A percentile compares a stretch with the other conserved stretches of the same genome.
These are phyloP conservation scores for Gobius niger DNA, from an alignment of 2,113 vertebrate genomes.

Conservation along the genomic window DNA sequence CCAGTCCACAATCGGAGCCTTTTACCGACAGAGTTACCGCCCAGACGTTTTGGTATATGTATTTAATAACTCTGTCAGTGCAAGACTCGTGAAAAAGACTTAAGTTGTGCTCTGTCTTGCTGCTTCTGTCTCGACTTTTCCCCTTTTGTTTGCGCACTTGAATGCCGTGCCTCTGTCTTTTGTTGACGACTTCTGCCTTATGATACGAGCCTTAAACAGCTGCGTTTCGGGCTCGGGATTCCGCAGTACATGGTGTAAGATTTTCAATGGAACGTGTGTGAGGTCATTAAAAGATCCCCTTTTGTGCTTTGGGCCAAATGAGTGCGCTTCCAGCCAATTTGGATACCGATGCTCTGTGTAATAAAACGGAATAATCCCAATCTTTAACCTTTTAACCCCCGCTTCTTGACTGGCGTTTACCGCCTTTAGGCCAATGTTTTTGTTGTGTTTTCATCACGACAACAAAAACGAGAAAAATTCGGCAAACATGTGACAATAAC, in stretches of 20 bases:
- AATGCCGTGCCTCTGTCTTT: neutral
- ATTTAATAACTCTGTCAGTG: neutral
- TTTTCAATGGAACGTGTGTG: too few species aligned
- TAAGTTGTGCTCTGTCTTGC: neutral
- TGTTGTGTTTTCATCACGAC: too few species aligned
- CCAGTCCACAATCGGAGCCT: constrained; percentile 11
- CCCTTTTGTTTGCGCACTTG: neutral
- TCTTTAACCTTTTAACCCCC: too few species aligned
- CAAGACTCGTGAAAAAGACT: neutral
- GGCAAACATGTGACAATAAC: too few species aligned
- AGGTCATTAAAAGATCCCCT: neutral
- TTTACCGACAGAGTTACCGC: neutral
- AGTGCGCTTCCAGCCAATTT: too few species aligned
- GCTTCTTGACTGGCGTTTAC: too few species aligned
- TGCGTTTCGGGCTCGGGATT: neutral
- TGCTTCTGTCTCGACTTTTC: neutral
- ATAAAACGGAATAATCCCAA: too few species aligned
- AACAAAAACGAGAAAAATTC: too few species aligned
- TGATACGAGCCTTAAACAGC: neutral
- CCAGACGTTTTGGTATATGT: too few species aligned
- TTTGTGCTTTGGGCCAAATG: neutral
- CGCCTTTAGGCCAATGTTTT: too few species aligned
- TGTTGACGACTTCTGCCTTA: neutral
- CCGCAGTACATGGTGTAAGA: neutral
- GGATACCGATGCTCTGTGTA: too few species aligned